Evolutionary conservation across 1,140 invertebrate species (phyloP).

Genomic region (Apis cerana): DNA sequence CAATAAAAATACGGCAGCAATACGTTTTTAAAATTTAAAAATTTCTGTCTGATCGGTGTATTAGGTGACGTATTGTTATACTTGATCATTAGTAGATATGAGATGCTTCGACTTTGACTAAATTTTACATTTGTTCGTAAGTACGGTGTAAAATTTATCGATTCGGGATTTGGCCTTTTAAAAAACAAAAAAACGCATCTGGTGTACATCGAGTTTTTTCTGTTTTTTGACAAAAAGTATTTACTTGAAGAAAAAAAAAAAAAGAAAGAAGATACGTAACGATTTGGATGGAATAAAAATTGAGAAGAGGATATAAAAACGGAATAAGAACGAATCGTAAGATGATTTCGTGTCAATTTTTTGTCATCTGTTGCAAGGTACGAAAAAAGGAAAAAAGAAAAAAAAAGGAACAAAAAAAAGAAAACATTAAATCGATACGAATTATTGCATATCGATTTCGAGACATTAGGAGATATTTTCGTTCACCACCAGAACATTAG

Average conservation of each 20-base stretch:
- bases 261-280: background rate
- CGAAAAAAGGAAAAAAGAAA: background rate
- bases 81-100: constrained; percentile 21
- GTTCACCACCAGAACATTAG: constrained; percentile 74
- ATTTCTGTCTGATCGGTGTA: constrained; percentile 8
- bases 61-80: constrained; percentile 23
- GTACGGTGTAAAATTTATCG: background rate
- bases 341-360: background rate
- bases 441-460: background rate
- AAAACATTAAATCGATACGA: background rate
- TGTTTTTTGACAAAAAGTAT: constrained; percentile 1
- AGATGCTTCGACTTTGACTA: constrained; percentile 9
- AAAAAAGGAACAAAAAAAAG: background rate
- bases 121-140: background rate
- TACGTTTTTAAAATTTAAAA: background rate
- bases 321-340: too few relatives aligned
- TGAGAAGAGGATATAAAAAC: background rate
- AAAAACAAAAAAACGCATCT: background rate
- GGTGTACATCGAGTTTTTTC: background rate
- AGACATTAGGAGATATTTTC: constrained; percentile 25
- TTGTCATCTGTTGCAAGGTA: background rate
- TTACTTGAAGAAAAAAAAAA: background rate
- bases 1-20: constrained; percentile 13
- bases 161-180: background rate
- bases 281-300: background rate